Percentiles rank a stretch among this genome's conserved stretches.
phyloP scores from a whole-genome alignment of 2,113 vertebrate genomes.

The Oostethus manadensis region DNA sequence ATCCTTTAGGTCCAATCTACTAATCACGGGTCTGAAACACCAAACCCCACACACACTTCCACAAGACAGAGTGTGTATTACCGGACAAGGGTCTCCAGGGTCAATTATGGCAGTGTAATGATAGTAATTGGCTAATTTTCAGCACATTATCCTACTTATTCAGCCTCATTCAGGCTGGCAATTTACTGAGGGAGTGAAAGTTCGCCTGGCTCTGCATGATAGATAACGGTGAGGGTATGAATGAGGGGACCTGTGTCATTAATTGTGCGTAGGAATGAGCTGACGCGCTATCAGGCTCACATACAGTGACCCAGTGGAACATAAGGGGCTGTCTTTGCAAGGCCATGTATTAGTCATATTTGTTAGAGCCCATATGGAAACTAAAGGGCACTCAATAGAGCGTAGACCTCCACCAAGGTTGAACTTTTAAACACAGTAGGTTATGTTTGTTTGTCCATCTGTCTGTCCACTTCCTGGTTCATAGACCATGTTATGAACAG shows the following conservation, averaged over 20 bases:
- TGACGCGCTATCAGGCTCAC: conserved; percentile 30
- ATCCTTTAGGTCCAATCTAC: conserved; percentile 43
- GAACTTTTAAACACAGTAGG: not conserved
- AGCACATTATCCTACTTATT: conserved; percentile 63
- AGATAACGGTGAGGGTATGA: conserved; percentile 39
- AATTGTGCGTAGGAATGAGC: conserved; percentile 54
- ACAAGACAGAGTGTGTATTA: conserved; percentile 37
- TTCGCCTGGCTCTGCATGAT: conserved; percentile 39
- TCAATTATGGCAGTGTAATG: conserved; percentile 65
- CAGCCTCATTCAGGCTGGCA: conserved; percentile 53
- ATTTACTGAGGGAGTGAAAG: conserved; percentile 60
- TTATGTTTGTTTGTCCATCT: no score
- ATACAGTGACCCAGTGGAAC: conserved; percentile 19
- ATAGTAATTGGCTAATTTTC: conserved; percentile 65
- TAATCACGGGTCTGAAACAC: conserved; percentile 46
- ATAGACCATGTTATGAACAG: no score
- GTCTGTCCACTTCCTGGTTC: no score
- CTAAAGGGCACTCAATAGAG: not conserved
- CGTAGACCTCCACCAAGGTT: not conserved
- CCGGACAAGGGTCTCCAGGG: conserved; percentile 56
- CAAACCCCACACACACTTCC: conserved; percentile 21
- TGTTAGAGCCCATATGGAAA: not conserved
- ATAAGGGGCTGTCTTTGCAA: conserved; percentile 13
- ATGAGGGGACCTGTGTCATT: conserved; percentile 38
- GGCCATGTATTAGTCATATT: not conserved